Conservation (phyloP, 2,888 invertebrate species). For the Acanthacorydalis orientalis region DNA sequence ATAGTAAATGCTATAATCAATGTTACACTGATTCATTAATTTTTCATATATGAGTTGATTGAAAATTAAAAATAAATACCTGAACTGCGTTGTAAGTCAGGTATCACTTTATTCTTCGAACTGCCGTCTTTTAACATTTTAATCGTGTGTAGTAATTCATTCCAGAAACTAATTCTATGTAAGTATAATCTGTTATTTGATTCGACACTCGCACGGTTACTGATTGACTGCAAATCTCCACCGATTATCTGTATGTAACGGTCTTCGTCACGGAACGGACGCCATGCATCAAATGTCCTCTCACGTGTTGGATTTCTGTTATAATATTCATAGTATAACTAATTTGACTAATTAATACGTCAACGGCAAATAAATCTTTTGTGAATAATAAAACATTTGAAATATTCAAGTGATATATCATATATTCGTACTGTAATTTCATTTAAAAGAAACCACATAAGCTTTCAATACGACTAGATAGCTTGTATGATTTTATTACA, state of each 20-base stretch:
- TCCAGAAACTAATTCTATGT: slow-evolving; percentile 24
- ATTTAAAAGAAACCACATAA: no score
- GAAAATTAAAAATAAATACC: slow-evolving; percentile 12
- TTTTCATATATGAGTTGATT: no score
- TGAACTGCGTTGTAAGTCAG: slow-evolving; percentile 19
- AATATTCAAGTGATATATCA: no score
- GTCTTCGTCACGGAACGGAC: slow-evolving; percentile 35
- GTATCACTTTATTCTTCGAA: slow-evolving; percentile 10
- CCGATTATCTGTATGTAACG: slow-evolving; percentile 32
- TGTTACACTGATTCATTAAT: slow-evolving; percentile 1
- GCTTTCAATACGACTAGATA: no score
- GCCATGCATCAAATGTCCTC: slow-evolving; percentile 36
- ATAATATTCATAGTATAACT: background rate
- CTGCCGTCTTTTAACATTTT: slow-evolving; percentile 14
- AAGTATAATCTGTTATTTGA: slow-evolving; percentile 5
- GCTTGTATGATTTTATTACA: no score
- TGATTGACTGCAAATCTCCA: background rate
- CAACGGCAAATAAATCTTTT: no score
- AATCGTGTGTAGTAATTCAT: slow-evolving; percentile 23
- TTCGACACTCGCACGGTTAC: slow-evolving; percentile 5
- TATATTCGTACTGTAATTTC: no score
- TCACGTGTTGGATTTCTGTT: slow-evolving; percentile 38
- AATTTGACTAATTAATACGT: no score
- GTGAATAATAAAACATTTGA: no score
- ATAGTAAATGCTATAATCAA: no score